Percentiles rank a stretch among this genome's conserved stretches.
These are phyloP conservation scores for Xylocopa sonorina DNA, from an alignment of 1,140 invertebrate genomes.

Conservation along the genomic window DNA sequence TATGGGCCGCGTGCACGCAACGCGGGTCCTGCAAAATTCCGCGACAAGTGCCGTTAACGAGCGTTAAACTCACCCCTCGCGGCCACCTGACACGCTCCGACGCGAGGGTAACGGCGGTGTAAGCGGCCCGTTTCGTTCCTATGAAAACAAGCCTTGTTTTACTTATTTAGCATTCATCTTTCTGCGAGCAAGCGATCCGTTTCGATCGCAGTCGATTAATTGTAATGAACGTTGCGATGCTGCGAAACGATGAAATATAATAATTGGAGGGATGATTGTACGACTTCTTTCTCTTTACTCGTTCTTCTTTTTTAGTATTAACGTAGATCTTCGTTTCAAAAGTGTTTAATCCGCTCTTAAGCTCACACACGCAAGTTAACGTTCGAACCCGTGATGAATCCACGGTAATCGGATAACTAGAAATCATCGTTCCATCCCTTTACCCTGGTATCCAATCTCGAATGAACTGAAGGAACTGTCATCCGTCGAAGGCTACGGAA, in stretches of 20 bases:
- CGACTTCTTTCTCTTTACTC: neutral
- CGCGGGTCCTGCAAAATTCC: neutral
- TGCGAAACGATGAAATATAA: neutral
- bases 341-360: too few relatives aligned
- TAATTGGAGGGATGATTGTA: neutral
- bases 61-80: conserved; percentile 22
- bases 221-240: too few relatives aligned
- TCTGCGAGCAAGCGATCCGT: neutral
- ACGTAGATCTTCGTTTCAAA: neutral
- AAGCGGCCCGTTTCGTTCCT: neutral
- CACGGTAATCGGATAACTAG: too few relatives aligned
- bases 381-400: too few relatives aligned
- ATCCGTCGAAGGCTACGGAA: too few relatives aligned
- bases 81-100: neutral
- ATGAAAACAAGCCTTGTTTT: neutral
- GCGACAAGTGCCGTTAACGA: conserved; percentile 22
- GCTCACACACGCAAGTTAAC: too few relatives aligned
- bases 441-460: too few relatives aligned
- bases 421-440: too few relatives aligned
- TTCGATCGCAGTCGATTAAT: neutral
- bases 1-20: conserved; percentile 20
- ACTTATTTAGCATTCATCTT: too few relatives aligned
- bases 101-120: conserved; percentile 9
- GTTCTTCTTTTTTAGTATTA: neutral
- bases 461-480: too few relatives aligned